A percentile compares a stretch with the other conserved stretches of the same genome.
Evolutionary conservation across 2,888 invertebrate species (phyloP).

Genomic region (Rhagonycha fulva): DNA sequence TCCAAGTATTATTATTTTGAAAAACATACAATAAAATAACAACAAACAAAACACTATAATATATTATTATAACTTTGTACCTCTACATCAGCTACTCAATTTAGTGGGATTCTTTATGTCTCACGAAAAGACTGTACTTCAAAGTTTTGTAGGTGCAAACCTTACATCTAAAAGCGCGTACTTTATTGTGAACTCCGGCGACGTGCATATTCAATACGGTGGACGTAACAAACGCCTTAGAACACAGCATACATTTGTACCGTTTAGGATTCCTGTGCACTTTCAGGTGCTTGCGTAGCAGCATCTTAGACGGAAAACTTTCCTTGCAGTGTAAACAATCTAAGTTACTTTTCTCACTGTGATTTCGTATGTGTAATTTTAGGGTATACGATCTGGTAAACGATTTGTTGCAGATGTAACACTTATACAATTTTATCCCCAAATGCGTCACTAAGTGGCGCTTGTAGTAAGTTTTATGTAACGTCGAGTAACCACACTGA

Average conservation of each 20-base stretch:
- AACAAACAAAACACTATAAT: neutral
- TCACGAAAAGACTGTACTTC: neutral
- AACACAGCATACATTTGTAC: slow-evolving; percentile 3
- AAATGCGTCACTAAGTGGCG: slow-evolving; percentile 4
- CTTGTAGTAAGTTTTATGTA: neutral
- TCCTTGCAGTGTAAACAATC: slow-evolving; percentile 7
- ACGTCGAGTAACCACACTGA: neutral
- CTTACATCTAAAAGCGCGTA: neutral
- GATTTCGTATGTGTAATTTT: slow-evolving; percentile 1
- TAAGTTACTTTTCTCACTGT: neutral
- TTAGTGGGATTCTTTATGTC: neutral
- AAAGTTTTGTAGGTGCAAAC: neutral
- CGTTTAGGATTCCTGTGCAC: slow-evolving; percentile 1
- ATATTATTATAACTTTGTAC: neutral
- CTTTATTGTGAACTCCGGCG: neutral
- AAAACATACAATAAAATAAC: neutral
- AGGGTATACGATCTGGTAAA: neutral
- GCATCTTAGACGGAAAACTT: neutral
- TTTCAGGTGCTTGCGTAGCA: slow-evolving; percentile 3
- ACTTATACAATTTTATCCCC: slow-evolving; percentile 9
- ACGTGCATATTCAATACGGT: slow-evolving; percentile 2
- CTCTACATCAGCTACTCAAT: neutral
- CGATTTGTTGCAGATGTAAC: slow-evolving; percentile 5
- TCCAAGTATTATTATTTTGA: neutral
- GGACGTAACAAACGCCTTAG: neutral